phyloP scores from a whole-genome alignment of 2,113 vertebrate genomes.

The Oceanites oceanicus region DNA sequence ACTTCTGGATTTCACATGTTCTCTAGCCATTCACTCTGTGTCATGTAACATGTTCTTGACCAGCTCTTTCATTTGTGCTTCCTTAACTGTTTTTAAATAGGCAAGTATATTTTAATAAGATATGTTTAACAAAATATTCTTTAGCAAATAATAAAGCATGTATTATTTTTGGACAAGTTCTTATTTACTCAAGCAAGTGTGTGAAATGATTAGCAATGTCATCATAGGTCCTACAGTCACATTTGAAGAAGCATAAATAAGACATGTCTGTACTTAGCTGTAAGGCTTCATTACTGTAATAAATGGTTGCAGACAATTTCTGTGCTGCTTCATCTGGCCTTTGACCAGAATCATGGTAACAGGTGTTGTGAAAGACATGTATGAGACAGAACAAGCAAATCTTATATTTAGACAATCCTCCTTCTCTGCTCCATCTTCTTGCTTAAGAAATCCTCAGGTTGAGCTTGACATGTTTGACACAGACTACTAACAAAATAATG shows the following conservation, averaged over 20 bases:
- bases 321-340: not conserved
- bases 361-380: not conserved
- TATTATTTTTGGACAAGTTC: not conserved
- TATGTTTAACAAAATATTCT: not conserved
- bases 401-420: not conserved
- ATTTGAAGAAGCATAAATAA: not conserved
- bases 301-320: not conserved
- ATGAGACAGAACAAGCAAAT: not conserved
- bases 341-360: not conserved
- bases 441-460: not conserved
- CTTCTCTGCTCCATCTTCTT: not conserved
- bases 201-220: not conserved
- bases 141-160: not conserved
- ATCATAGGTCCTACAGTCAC: not conserved
- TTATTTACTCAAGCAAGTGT: not conserved
- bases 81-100: not conserved
- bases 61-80: not conserved
- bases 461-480: not conserved
- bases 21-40: not conserved
- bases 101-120: not conserved
- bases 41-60: not conserved
- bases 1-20: not conserved
- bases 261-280: not conserved
- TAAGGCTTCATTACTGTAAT: not conserved
- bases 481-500: not conserved